phyloP scores from a whole-genome alignment of 2,797 vertebrate species.

The Saxicola maurus region DNA sequence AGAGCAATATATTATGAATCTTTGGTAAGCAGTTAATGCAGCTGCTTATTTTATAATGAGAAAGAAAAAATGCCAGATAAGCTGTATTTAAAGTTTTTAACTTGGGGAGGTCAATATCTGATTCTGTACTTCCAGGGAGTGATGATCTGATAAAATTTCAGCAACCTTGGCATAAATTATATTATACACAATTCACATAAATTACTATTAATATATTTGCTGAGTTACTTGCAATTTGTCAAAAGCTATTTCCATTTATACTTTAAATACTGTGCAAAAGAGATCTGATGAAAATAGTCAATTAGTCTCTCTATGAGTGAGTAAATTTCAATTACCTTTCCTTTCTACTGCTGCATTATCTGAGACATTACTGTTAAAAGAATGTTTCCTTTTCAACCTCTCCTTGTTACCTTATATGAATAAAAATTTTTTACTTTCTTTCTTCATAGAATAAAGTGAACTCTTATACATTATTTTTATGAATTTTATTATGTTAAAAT shows the following conservation, averaged over 20 bases:
- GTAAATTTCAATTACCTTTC: slow-evolving; percentile 64
- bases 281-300: slow-evolving; percentile 52
- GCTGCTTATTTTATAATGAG: slow-evolving; percentile 23
- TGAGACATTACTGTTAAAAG: slow-evolving; percentile 20
- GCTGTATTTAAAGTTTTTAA: slow-evolving; percentile 28
- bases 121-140: slow-evolving; percentile 18
- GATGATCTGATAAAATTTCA: slow-evolving; percentile 54
- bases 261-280: slow-evolving; percentile 47
- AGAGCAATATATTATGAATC: neutral
- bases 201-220: slow-evolving; percentile 46
- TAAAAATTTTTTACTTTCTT: slow-evolving; percentile 17
- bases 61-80: slow-evolving; percentile 24
- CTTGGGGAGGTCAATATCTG: neutral
- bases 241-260: slow-evolving; percentile 42
- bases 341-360: slow-evolving; percentile 44
- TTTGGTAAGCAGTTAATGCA: neutral
- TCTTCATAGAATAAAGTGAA: slow-evolving; percentile 49
- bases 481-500: slow-evolving; percentile 30
- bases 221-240: slow-evolving; percentile 51
- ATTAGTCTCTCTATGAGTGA: slow-evolving; percentile 48
- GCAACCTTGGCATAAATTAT: slow-evolving; percentile 30
- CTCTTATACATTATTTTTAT: slow-evolving; percentile 26
- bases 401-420: slow-evolving; percentile 2
- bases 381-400: neutral
- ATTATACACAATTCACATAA: neutral